These are phyloP conservation scores for Sebastes glaucus DNA, from an alignment of 2,797 vertebrate genomes.

Conservation along the genomic window DNA sequence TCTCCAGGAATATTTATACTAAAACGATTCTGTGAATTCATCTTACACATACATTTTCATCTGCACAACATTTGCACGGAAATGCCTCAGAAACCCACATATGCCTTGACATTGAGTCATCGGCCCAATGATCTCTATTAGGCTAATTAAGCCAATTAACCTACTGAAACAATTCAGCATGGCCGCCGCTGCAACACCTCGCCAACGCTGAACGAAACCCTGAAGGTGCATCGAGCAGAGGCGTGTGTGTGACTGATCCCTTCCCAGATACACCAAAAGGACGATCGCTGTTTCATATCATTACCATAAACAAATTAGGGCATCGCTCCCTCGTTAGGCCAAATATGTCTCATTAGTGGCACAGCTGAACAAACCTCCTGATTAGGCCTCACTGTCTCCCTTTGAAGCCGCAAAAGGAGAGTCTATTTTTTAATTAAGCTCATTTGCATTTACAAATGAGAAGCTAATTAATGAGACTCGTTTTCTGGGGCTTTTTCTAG, in stretches of 20 bases:
- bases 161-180: conserved; percentile 69
- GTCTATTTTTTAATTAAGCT: conserved; percentile 85
- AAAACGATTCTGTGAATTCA: not conserved
- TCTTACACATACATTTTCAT: not conserved
- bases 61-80: conserved; percentile 10
- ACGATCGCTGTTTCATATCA: conserved; percentile 84
- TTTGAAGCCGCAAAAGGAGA: conserved; percentile 80
- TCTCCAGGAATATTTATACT: not conserved
- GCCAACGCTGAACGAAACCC: conserved; percentile 62
- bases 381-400: conserved; percentile 78
- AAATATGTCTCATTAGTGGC: conserved; percentile 83
- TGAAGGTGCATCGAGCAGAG: conserved; percentile 68
- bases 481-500: conserved; percentile 72
- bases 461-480: conserved; percentile 83
- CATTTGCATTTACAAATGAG: conserved; percentile 87
- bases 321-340: conserved; percentile 83
- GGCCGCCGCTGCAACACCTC: conserved; percentile 56
- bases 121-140: conserved; percentile 71
- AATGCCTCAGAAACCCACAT: conserved; percentile 40
- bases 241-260: conserved; percentile 72
- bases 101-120: conserved; percentile 64
- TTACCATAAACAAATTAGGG: conserved; percentile 89
- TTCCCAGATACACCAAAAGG: conserved; percentile 81
- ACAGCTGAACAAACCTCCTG: conserved; percentile 84
- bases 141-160: conserved; percentile 79